phyloP scores from a whole-genome alignment of 2,797 vertebrate genomes.

The Pseudocheirus occidentalis region DNA sequence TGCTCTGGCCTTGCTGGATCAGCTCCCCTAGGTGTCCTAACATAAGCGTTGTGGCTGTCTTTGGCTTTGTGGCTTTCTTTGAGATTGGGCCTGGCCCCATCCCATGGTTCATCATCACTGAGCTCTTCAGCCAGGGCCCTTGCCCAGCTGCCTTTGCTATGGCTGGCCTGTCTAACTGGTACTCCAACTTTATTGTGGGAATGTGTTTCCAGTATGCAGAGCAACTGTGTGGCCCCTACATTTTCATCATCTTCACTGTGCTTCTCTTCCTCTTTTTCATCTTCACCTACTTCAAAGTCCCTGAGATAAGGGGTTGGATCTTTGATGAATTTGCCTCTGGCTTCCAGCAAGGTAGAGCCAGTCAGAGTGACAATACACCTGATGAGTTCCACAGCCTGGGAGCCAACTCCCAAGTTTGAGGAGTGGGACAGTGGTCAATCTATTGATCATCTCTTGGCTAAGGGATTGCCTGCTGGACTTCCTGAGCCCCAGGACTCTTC shows the following conservation, averaged over 20 bases:
- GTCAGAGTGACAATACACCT: conserved; percentile 86
- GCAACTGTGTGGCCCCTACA: conserved; percentile 91
- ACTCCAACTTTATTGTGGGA: conserved; percentile 97
- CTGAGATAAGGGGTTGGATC: conserved; percentile 96
- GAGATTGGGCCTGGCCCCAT: conserved; percentile 98
- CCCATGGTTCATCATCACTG: conserved; percentile 98
- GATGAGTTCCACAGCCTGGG: conserved; percentile 97
- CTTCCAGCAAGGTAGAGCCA: conserved; percentile 89
- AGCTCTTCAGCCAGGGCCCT: conserved; percentile 97
- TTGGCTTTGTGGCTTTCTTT: conserved; percentile 97
- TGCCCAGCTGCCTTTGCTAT: conserved; percentile 94
- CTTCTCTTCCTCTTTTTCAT: conserved; percentile 94
- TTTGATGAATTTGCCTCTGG: conserved; percentile 95
- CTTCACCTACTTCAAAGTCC: conserved; percentile 99
- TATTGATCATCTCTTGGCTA: background rate
- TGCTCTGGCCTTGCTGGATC: conserved; percentile 89
- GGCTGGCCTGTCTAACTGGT: conserved; percentile 97
- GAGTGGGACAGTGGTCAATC: rapidly evolving
- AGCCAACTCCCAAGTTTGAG: conserved; percentile 95
- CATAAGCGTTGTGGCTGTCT: conserved; percentile 95
- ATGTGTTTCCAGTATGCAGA: conserved; percentile 95
- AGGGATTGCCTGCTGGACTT: background rate
- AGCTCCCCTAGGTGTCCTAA: conserved; percentile 95
- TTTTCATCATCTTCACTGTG: conserved; percentile 96
- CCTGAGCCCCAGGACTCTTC: background rate